Evolutionary conservation across 2,888 invertebrate species (phyloP), one percentile per base, ranked within the genome.

Genomic region (Diarsia brunnea): DNA sequence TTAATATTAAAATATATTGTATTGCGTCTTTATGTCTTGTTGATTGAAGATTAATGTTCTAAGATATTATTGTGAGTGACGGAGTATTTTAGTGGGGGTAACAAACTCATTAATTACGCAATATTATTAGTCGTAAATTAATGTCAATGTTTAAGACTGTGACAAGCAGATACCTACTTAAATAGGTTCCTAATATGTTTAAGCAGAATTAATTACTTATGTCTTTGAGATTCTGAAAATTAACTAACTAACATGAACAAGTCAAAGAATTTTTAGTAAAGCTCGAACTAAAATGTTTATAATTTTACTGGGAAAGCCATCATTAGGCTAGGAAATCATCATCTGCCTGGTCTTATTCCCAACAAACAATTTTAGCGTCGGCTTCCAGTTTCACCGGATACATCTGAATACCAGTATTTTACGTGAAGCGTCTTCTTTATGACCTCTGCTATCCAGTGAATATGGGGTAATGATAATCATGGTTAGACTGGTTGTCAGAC

Each of bases 1-100:
- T 82, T 78, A 69, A 84, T 77, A 84, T 73, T 75, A 74, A 72
- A 76, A 51, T 82, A 81, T 84, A 86, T 84, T 79, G 63, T 84
- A 68, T 84, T 81, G 55, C 53, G 64, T 70, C 21, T 69, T 55
- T 45, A 27, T 60, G 81, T 67, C 47, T 67, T 53, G 51, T 81
- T 58, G 43, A 53, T 84, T 70, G 38, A 66, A 69, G 83, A 78
- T 69, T 78, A 24, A 64, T 78, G 55, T 69, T 68, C 24, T 11
- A 43, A 75, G 60, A 76, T 76, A 61, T 38, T 24, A 19, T 43
- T 27, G 27, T 60, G 27, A 38, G 38, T 74, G 60, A 51, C 45
- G 19, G 43, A 63, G n/a, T 43, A 24, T 16, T 65, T 49, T 66
- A 27, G 19, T 66, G 21, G 21, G 51, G n/a, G n/a, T 61, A 73